Percentiles rank a stretch among this genome's conserved stretches.
These are phyloP conservation scores for Brienomyrus brachyistius DNA, from an alignment of 2,113 vertebrate genomes.

Conservation along the genomic window DNA sequence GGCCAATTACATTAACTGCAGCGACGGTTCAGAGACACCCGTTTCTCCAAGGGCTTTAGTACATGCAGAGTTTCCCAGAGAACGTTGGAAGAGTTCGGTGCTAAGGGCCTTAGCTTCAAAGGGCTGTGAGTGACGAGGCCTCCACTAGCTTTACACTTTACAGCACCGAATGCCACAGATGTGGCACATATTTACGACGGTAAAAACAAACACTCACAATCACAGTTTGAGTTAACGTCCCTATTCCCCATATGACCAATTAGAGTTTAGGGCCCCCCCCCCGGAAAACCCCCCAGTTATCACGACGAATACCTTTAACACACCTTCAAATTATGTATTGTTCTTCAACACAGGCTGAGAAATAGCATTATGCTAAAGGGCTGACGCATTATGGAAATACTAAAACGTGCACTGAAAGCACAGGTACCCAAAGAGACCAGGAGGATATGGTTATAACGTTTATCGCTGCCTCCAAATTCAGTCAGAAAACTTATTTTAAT, in stretches of 20 bases:
- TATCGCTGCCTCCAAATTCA: background rate
- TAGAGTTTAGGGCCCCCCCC: background rate
- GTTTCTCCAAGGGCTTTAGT: background rate
- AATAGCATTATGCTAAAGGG: background rate
- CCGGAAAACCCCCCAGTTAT: too few species aligned
- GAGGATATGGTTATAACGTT: background rate
- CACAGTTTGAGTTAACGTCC: background rate
- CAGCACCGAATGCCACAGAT: background rate
- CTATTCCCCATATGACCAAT: background rate
- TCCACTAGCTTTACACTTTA: background rate
- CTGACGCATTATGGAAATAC: background rate
- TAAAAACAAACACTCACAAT: background rate
- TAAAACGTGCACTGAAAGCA: background rate
- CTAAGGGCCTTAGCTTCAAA: background rate
- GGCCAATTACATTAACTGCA: background rate
- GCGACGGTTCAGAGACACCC: background rate
- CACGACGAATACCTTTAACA: background rate
- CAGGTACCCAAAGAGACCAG: background rate
- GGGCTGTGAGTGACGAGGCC: background rate
- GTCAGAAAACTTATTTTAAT: background rate
- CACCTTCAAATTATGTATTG: background rate
- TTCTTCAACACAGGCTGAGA: background rate
- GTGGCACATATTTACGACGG: background rate
- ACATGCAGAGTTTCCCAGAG: background rate
- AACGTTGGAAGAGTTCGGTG: background rate